Percentiles rank a stretch among this genome's conserved stretches.
These are phyloP conservation scores for Piprites chloris DNA, from an alignment of 2,113 vertebrate species.

Conservation along the genomic window DNA sequence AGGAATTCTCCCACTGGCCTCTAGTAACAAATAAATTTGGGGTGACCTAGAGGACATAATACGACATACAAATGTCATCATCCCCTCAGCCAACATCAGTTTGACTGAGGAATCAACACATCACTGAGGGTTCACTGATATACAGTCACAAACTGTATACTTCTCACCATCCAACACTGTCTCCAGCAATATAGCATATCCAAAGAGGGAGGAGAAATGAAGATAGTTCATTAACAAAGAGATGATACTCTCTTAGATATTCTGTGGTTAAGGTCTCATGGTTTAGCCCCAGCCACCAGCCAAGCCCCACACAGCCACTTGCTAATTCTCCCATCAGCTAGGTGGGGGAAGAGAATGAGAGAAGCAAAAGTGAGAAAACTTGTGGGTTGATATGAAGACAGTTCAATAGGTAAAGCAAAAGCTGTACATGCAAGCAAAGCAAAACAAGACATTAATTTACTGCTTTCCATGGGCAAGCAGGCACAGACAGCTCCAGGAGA, in stretches of 20 bases:
- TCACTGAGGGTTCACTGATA: not conserved
- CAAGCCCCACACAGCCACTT: rapidly evolving
- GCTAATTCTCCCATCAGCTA: not conserved
- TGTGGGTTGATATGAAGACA: not conserved
- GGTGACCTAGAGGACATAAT: not conserved
- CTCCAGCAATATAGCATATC: not conserved
- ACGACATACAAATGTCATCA: not conserved
- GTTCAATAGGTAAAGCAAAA: not conserved
- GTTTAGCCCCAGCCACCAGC: not conserved
- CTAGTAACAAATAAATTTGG: not conserved
- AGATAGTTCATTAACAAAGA: not conserved
- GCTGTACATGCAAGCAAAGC: not conserved
- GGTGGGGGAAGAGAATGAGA: not conserved
- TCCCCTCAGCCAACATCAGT: not conserved
- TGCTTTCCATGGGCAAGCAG: not conserved
- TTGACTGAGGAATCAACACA: not conserved
- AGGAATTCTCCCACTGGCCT: not conserved
- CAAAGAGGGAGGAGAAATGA: not conserved
- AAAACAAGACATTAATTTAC: not conserved
- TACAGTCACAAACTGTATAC: not conserved
- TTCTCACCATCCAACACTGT: not conserved
- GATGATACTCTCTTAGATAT: not conserved
- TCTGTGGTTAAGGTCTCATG: not conserved
- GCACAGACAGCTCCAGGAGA: not conserved
- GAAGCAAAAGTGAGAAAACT: not conserved